Conservation (phyloP, 2,113 vertebrate genomes). For the Rhinolophus sinicus region DNA sequence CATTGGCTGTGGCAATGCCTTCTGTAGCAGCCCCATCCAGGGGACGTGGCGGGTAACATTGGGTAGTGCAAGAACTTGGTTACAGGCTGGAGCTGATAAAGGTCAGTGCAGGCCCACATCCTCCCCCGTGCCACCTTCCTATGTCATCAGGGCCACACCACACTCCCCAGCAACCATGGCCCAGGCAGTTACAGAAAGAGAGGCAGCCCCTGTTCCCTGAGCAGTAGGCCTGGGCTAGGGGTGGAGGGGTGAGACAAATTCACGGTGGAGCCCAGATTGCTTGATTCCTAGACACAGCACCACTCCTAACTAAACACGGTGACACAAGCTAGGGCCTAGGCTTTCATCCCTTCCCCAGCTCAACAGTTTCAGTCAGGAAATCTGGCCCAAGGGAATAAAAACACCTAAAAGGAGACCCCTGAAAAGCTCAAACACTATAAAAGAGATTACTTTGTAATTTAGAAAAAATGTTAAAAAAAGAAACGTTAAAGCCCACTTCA, state of each 20-base stretch:
- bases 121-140: background rate
- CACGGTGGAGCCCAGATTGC: no score
- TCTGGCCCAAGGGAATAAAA: background rate
- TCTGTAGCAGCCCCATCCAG: background rate
- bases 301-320: background rate
- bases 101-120: background rate
- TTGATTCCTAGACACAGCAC: background rate
- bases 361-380: background rate
- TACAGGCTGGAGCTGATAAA: background rate
- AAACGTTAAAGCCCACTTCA: background rate
- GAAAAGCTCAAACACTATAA: background rate
- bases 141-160: background rate
- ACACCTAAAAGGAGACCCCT: background rate
- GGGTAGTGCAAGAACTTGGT: background rate
- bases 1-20: background rate
- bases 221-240: background rate
- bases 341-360: background rate
- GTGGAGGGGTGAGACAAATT: background rate
- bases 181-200: background rate
- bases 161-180: background rate
- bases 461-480: background rate
- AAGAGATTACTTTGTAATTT: background rate
- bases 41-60: background rate
- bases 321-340: no score
- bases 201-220: background rate